Base-by-base conservation (phyloP, 1,140 invertebrate genomes). In the Drosophila sp. region DNA sequence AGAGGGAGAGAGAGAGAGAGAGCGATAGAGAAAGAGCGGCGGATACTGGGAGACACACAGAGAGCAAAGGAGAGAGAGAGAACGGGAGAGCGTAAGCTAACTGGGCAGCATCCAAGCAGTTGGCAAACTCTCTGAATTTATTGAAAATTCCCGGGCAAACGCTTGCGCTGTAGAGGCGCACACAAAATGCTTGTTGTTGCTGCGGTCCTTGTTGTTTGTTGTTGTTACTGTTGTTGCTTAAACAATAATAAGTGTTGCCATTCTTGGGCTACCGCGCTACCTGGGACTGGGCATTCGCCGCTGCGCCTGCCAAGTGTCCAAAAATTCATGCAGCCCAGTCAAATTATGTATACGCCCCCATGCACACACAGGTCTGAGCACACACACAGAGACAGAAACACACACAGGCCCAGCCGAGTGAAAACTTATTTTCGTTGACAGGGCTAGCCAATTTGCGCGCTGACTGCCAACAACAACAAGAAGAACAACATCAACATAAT, bases 141-240 rank as follows among this genome's bases (percentile, higher is more conserved):
- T 61, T 72, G 72, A 45, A 89, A 90, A 90, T 90, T 90, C 89
- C 89, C 89, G 89, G 89, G 89, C 71, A 90, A 90, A 90, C 89
- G 89, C 89, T 89, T 90, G 89, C 89, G 89, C 89, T 41, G 71
- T 90, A 63, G 13, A 58, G 53, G 53, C 54, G 56, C 36, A 18
- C 51, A 41, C 16, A 63, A 61, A 18, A 9, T 6, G 64, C 29
- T 62, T 87, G 69, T 67, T 82, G 54, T 66, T 72, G 65, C 43
- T 65, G 67, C 53, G 48, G 21, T 18, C 7, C 21, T 40, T 57
- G 64, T 7, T 32, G 53, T 4, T 4, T 70, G 38, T 21, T 40
- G 32, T 40, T 50, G 41, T 7, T 32, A 36, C 6, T 58, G 43
- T 36, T 63, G 71, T 76, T 76, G 80, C 80, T 80, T 73, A 89